phyloP scores from a whole-genome alignment of 1,140 invertebrate genomes.

The Mesaphorura yosii region DNA sequence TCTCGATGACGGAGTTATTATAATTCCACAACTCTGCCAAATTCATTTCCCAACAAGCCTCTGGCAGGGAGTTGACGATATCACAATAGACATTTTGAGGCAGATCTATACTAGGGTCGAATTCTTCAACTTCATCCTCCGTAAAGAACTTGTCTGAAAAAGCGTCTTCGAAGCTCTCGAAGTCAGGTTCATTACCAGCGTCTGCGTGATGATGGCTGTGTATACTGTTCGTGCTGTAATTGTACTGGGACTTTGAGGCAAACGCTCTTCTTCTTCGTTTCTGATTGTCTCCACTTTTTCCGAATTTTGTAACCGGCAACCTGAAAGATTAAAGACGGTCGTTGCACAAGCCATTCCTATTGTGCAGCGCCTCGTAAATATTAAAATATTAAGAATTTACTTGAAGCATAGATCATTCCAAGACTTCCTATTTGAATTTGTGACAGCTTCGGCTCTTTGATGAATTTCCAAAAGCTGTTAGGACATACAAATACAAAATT shows the following conservation, averaged over 20 bases:
- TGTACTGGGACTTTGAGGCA: too few relatives aligned
- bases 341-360: too few relatives aligned
- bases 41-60: conserved; percentile 49
- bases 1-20: conserved; percentile 42
- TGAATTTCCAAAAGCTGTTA: conserved; percentile 39
- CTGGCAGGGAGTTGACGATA: conserved; percentile 44
- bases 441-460: conserved; percentile 34
- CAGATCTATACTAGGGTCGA: conserved; percentile 44
- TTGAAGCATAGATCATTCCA: conserved; percentile 41
- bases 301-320: conserved; percentile 29
- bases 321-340: too few relatives aligned
- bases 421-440: conserved; percentile 34
- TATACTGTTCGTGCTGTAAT: conserved; percentile 28
- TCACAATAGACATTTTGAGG: conserved; percentile 45
- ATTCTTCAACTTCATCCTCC: conserved; percentile 11
- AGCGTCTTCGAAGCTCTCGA: conserved; percentile 3
- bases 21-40: conserved; percentile 60
- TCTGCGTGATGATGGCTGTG: conserved; percentile 5
- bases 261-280: not conserved
- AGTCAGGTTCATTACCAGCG: conserved; percentile 9
- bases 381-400: conserved; percentile 31
- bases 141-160: conserved; percentile 16
- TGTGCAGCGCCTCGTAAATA: too few relatives aligned
- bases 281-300: not conserved
- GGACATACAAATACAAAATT: not conserved